Base-by-base conservation (phyloP, 2,113 vertebrate species). In the Vidua chalybeata region DNA sequence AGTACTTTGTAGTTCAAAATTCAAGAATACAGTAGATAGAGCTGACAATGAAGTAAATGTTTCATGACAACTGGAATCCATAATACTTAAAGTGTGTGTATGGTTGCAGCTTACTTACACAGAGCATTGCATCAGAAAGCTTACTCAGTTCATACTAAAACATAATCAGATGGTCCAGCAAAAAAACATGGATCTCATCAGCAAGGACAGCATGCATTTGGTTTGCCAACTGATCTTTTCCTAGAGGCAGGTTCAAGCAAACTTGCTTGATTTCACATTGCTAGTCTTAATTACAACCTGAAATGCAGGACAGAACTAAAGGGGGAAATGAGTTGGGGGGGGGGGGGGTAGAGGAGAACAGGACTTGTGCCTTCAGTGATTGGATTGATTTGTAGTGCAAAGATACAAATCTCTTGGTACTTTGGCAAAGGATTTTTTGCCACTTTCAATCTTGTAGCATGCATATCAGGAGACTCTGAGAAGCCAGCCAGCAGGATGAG, bases 31-130 rank as follows among this genome's bases (percentile, higher is more conserved):
- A 61, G 59, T 63, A 66, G 80, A 41, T 31, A 74, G 45, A 69
- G 20, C 30, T 96, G 69, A 97, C 69, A 94, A 89, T 54, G 87
- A 95, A 93, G 82, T 85, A 87, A 96, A 96, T 61, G 67, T 46
- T 94, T 90, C n/a, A n/a, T 94, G 93, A 93, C 69, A 94, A 76
- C 67, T 66, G 63, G 85, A 90, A 97, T 94, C 84, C 87, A 24
- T 85, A 94, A 78, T 56, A 92, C 28, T 87, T 87, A 39, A 92
- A 95, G 33, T 22, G 14, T 33, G 26, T 39, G 14, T 75, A 75
- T 49, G 30, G 9, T 27, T 75, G 63, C 24, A 84, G 73, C 67
- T 88, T 86, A 74, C 43, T 51, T 49, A 89, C 94, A 87, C 94
- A 93, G 78, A 15, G 35, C 26, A 67, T 13, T 92, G 35, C 66